Conservation (phyloP, 2,113 vertebrate genomes). For the Cyprinodon brontotheroides region DNA sequence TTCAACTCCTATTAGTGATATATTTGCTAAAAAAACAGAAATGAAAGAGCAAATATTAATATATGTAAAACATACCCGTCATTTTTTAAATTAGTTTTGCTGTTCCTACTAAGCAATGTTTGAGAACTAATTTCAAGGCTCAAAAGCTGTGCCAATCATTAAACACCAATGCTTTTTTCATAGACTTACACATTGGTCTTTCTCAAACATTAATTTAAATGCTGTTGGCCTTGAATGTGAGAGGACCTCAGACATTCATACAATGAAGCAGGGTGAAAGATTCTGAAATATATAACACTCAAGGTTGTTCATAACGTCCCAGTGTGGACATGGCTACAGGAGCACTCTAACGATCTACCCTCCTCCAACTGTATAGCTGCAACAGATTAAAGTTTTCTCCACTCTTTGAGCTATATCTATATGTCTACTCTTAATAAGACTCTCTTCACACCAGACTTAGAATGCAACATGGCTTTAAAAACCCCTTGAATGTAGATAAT, state of each 20-base stretch:
- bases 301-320: not conserved
- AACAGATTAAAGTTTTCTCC: not conserved
- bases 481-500: not conserved
- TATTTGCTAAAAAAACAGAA: not conserved
- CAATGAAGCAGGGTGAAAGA: not conserved
- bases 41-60: not conserved
- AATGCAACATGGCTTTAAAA: not conserved
- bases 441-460: not conserved
- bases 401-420: not conserved
- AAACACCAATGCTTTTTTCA: not conserved
- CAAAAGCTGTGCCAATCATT: not conserved
- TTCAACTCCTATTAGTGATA: not conserved
- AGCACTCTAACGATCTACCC: not conserved
- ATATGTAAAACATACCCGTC: not conserved
- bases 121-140: not conserved
- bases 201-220: not conserved
- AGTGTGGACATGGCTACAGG: not conserved
- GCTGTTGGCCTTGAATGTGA: not conserved
- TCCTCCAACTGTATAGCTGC: not conserved
- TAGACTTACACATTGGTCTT: not conserved
- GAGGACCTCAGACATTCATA: not conserved
- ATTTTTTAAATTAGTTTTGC: not conserved
- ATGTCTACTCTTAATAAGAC: not conserved
- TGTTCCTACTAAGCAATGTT: not conserved
- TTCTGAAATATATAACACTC: not conserved